Conservation (phyloP, 1,140 invertebrate species). For the Drosophila navojoa region DNA sequence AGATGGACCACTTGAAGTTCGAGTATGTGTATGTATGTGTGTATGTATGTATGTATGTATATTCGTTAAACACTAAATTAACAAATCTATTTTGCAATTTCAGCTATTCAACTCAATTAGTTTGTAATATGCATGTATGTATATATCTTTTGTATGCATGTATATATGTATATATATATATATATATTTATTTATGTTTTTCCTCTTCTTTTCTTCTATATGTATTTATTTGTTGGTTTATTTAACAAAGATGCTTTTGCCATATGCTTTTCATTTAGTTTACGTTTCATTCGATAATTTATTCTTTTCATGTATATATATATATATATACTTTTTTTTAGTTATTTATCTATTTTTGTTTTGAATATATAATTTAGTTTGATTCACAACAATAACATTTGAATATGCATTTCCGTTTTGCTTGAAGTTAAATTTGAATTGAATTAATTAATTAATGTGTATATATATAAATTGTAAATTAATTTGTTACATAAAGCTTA, state of each 20-base stretch:
- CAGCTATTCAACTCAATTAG: conserved; percentile 68
- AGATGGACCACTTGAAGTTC: conserved; percentile 21
- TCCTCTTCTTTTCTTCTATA: conserved; percentile 32
- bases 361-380: conserved; percentile 64
- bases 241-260: conserved; percentile 68
- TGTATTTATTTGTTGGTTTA: conserved; percentile 39
- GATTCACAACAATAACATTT: conserved; percentile 82
- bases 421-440: conserved; percentile 45
- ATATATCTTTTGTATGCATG: conserved; percentile 13
- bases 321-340: not conserved
- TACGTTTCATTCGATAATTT: conserved; percentile 6
- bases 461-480: conserved; percentile 29
- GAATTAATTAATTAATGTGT: conserved; percentile 20
- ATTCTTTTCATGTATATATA: not conserved
- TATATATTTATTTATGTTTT: conserved; percentile 26
- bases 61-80: conserved; percentile 74
- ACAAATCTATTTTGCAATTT: conserved; percentile 74
- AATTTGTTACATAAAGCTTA: conserved; percentile 42
- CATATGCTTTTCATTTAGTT: conserved; percentile 40
- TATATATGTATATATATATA: conserved; percentile 32
- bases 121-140: conserved; percentile 48
- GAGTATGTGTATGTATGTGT: conserved; percentile 13
- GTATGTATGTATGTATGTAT: conserved; percentile 1
- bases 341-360: conserved; percentile 17
- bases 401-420: conserved; percentile 67